Base-by-base conservation (phyloP, 2,113 vertebrate species). In the Chaetura pelagica region DNA sequence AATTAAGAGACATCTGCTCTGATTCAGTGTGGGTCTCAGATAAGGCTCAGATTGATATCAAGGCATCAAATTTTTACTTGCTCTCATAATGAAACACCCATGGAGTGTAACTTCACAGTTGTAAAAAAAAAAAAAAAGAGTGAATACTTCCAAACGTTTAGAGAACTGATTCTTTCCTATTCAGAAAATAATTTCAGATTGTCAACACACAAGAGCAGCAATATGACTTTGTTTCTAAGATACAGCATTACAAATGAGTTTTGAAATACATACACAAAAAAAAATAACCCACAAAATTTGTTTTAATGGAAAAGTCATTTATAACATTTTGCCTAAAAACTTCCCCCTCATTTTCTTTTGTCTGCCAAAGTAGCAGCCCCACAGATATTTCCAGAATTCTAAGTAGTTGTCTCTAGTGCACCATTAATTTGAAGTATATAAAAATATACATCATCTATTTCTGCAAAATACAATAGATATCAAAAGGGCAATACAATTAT, bases 31-130 rank as follows among this genome's bases (percentile, higher is more conserved):
- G 10, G 12, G 9, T 62, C 17, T 71, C 13, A 3, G 34, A 46
- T 46, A 19, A 40, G 2, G 6, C 15, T 72, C 13, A 51, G 13
- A 30, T 21, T 34, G 12, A 35, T 32, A 22, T 24, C 20, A 34
- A 62, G 9, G 8, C 7, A 30, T 42, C 52, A 57, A 19, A 74
- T 74, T 82, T 34, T 61, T 30, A 40, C 13, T 78, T 67, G 20
- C 3, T 67, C 4, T 57, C 38, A 23, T 22, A 40, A 42, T 58
- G 18, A 61, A 62, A 34, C 9, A 52, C 9, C 64, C n/a, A 35
- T 9, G 55, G 12, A 59, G 9, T 9, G 15, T 30, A 74, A 57
- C 3, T 4, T 44, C 30, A 26, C 4, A 30, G 4, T 0, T 63
- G 2, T 54, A 72, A 58, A 20, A 89, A 86, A 71, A 57, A 57